A percentile compares a stretch with the other conserved stretches of the same genome.
Evolutionary conservation across 2,113 vertebrate species (phyloP).

Genomic region (Brachypteracias leptosomus): DNA sequence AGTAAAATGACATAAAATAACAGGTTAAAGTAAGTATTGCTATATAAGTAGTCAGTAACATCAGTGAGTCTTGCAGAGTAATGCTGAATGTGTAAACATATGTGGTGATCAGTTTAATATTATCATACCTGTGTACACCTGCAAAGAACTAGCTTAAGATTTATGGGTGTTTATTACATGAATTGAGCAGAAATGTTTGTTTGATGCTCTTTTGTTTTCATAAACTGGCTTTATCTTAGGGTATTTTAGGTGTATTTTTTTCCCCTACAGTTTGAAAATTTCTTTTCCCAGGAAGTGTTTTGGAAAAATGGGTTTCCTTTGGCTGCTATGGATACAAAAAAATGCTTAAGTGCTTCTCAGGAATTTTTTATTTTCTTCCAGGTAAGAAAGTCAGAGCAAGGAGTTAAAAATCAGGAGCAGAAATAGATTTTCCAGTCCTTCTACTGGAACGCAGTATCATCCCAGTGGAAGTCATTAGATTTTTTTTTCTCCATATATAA

Average conservation of each 20-base stretch:
- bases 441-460: background rate
- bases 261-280: background rate
- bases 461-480: slow-evolving; percentile 60
- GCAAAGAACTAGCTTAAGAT: background rate
- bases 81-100: background rate
- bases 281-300: background rate
- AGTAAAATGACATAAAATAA: background rate
- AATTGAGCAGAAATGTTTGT: background rate
- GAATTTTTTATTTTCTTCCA: background rate
- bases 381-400: background rate
- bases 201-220: background rate
- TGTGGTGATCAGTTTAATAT: background rate
- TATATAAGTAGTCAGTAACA: background rate
- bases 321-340: background rate
- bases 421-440: slow-evolving; percentile 37
- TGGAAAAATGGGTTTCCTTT: background rate
- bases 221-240: background rate
- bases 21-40: background rate
- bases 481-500: slow-evolving; percentile 45
- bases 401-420: slow-evolving; percentile 27
- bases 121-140: background rate
- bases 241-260: fast-evolving
- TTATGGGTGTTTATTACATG: background rate
- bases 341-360: background rate
- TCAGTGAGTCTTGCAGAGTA: background rate